Percentiles rank a stretch among this genome's conserved stretches.
Conservation (phyloP, 2,797 vertebrate genomes). For the Coranthus polyacanthus region DNA sequence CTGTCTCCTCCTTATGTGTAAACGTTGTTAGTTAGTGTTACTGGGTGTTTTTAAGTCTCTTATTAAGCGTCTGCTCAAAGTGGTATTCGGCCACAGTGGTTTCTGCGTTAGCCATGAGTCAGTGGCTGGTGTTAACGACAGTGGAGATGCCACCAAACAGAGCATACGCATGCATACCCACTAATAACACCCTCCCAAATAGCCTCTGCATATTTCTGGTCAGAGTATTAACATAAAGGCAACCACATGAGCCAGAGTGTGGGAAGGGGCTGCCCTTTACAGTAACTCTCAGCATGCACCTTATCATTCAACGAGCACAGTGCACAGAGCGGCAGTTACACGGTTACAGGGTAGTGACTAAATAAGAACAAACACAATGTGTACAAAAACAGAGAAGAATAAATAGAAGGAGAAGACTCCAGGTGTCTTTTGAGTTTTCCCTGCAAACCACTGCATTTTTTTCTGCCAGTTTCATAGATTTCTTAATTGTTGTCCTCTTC, state of each 20-base stretch:
- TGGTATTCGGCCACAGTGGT: constrained; percentile 50
- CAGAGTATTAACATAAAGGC: constrained; percentile 68
- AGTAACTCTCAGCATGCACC: constrained; percentile 40
- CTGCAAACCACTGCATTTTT: too few species aligned
- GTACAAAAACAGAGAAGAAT: too few species aligned
- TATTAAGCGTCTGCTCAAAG: constrained; percentile 26
- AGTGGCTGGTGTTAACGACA: constrained; percentile 52
- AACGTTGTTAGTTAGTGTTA: too few species aligned
- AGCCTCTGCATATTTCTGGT: constrained; percentile 55
- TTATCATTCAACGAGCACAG: constrained; percentile 24
- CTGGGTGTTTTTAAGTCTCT: too few species aligned
- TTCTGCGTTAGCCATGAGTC: constrained; percentile 65
- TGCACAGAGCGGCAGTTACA: too few species aligned
- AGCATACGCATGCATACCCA: constrained; percentile 72
- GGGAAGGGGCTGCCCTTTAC: constrained; percentile 57
- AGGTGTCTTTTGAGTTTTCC: too few species aligned
- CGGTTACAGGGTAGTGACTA: too few species aligned
- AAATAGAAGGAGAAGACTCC: too few species aligned
- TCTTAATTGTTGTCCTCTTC: too few species aligned
- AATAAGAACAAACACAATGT: too few species aligned
- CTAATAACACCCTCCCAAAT: constrained; percentile 73
- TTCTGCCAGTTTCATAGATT: too few species aligned
- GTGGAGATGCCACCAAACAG: constrained; percentile 69
- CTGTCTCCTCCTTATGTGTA: too few species aligned
- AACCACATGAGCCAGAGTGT: constrained; percentile 67